phyloP scores from a whole-genome alignment of 2,888 invertebrate genomes.

The Epiblema foenella region DNA sequence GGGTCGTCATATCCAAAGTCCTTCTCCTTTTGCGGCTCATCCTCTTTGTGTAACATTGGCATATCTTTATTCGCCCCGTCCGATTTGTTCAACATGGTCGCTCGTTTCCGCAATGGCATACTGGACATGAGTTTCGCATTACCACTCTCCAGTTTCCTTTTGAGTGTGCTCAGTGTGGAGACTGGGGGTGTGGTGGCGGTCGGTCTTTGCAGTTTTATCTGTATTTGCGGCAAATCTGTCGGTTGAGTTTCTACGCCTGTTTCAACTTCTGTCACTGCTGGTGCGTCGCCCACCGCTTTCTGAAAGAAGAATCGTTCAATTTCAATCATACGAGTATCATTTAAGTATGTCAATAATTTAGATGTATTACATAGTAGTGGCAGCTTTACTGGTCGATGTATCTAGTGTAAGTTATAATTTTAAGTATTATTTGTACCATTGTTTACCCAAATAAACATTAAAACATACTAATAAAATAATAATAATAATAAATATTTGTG shows the following conservation, averaged over 20 bases:
- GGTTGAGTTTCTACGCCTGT: not conserved
- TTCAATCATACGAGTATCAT: too few relatives aligned
- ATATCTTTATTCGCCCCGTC: slow-evolving; percentile 8
- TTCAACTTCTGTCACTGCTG: slow-evolving; percentile 2
- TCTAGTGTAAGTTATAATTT: too few relatives aligned
- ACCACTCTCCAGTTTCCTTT: slow-evolving; percentile 22
- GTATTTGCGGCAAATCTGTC: slow-evolving; percentile 17
- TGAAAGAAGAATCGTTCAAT: slow-evolving; percentile 9
- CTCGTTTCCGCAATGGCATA: slow-evolving; percentile 36
- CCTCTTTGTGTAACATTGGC: slow-evolving; percentile 27
- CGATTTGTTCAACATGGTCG: slow-evolving; percentile 44
- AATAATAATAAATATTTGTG: too few relatives aligned
- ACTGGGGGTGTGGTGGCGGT: slow-evolving; percentile 9
- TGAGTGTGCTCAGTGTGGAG: slow-evolving; percentile 5
- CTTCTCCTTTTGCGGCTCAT: slow-evolving; percentile 8
- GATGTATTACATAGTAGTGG: too few relatives aligned
- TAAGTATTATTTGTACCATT: too few relatives aligned
- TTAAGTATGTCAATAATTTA: too few relatives aligned
- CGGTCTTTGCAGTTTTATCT: slow-evolving; percentile 25
- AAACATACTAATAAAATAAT: too few relatives aligned
- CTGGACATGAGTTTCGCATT: not conserved
- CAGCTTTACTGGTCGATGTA: too few relatives aligned
- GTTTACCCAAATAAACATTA: too few relatives aligned
- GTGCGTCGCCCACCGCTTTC: slow-evolving; percentile 42
- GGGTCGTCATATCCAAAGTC: slow-evolving; percentile 26